Evolutionary conservation across 2,888 invertebrate genomes (phyloP).

Genomic region (Exephanes ischioxanthus): DNA sequence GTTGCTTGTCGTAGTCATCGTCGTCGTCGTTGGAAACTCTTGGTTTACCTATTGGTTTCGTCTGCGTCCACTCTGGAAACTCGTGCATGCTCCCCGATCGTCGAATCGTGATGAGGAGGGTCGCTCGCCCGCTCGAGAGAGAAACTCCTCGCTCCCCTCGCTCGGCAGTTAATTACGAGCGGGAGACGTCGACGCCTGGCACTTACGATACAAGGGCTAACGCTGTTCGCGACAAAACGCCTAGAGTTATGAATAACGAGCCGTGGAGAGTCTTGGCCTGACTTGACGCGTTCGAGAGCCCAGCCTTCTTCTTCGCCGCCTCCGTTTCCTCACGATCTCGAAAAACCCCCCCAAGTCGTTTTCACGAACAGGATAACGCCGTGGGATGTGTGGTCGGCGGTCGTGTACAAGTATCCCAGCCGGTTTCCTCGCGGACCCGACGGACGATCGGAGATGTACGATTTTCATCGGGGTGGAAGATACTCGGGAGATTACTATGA

Average conservation of each 20-base stretch:
- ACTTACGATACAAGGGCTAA: conserved; percentile 76
- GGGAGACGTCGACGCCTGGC: conserved; percentile 70
- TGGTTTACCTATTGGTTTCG: conserved; percentile 41
- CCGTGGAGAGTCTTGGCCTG: conserved; percentile 66
- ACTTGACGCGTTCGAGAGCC: conserved; percentile 49
- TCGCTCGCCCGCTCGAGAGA: conserved; percentile 43
- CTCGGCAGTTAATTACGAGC: conserved; percentile 70
- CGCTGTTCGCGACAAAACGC: conserved; percentile 77
- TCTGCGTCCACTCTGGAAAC: conserved; percentile 25
- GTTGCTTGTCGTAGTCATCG: conserved; percentile 56
- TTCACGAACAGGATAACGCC: conserved; percentile 33
- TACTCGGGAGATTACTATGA: conserved; percentile 57
- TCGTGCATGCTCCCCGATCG: conserved; percentile 22
- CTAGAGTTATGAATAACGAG: conserved; percentile 69
- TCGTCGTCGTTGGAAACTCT: conserved; percentile 51
- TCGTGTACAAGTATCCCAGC: conserved; percentile 26
- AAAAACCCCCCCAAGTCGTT: conserved; percentile 31
- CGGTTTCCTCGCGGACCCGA: conserved; percentile 57
- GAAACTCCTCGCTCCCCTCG: conserved; percentile 49
- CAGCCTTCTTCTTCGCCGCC: conserved; percentile 18
- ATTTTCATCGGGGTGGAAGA: conserved; percentile 58
- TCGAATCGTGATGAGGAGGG: conserved; percentile 64
- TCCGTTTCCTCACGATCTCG: conserved; percentile 20
- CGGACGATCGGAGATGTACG: conserved; percentile 60
- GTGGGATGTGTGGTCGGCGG: not conserved